These are phyloP conservation scores for Anodontia alba DNA, from an alignment of 2,888 invertebrate genomes.

Conservation along the genomic window DNA sequence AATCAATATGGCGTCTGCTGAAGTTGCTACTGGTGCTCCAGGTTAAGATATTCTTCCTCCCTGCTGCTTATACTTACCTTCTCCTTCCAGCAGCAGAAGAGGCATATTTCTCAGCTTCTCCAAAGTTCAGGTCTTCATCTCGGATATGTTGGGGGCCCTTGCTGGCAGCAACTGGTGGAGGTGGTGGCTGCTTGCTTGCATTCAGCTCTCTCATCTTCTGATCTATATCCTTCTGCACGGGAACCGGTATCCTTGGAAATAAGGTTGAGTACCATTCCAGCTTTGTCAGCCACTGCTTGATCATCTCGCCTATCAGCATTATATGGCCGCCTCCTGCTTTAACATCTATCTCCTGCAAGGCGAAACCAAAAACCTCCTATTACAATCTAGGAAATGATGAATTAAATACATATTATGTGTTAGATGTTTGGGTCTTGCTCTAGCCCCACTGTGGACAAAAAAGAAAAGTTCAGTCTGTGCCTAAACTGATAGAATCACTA, in stretches of 20 bases:
- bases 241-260: slow-evolving; percentile 99
- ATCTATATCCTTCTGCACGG: slow-evolving; percentile 96
- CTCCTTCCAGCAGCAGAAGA: slow-evolving; percentile 38
- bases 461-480: slow-evolving; percentile 18
- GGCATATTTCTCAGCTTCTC: slow-evolving; percentile 75
- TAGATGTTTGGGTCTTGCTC: slow-evolving; percentile 69
- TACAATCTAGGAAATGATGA: neutral
- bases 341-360: slow-evolving; percentile 94
- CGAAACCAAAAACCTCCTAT: neutral
- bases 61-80: no score
- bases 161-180: slow-evolving; percentile 26
- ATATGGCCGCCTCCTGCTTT: slow-evolving; percentile 98
- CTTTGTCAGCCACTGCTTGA: slow-evolving; percentile 96
- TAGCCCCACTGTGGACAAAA: slow-evolving; percentile 66
- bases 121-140: slow-evolving; percentile 79
- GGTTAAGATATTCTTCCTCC: no score
- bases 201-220: slow-evolving; percentile 87
- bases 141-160: slow-evolving; percentile 67
- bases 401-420: neutral
- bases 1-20: no score
- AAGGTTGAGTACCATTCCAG: slow-evolving; percentile 99
- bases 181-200: slow-evolving; percentile 35
- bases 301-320: slow-evolving; percentile 96
- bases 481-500: no score
- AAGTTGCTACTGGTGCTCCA: no score